phyloP scores from a whole-genome alignment of 2,888 invertebrate genomes.

The Sinhomidia bicolor region DNA sequence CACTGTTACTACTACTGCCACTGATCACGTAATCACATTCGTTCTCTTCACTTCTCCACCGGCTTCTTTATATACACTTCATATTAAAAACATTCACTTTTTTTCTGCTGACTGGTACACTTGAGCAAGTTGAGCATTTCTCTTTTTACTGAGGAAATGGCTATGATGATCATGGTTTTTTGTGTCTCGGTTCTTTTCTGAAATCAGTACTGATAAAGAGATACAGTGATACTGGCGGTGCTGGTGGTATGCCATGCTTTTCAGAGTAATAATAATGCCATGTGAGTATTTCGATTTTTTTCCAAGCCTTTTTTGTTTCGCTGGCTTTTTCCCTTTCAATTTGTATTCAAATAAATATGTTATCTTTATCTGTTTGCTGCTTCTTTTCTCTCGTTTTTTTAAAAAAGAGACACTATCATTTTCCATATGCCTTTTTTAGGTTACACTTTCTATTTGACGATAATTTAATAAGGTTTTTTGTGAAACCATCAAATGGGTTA shows the following conservation, averaged over 20 bases:
- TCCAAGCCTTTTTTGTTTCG: background rate
- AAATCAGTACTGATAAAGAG: background rate
- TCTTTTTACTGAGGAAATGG: constrained; percentile 14
- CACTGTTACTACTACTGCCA: background rate
- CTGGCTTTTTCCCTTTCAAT: background rate
- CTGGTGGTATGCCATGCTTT: background rate
- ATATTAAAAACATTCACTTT: background rate
- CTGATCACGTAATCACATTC: constrained; percentile 48
- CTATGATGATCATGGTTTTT: constrained; percentile 34
- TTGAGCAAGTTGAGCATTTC: background rate
- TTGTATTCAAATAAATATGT: background rate
- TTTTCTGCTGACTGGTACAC: constrained; percentile 42
- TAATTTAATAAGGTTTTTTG: no score
- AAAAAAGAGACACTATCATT: no score
- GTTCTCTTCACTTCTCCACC: background rate
- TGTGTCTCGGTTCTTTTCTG: background rate
- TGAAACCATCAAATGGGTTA: no score
- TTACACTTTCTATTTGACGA: no score
- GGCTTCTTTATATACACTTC: background rate
- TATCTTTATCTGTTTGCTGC: background rate
- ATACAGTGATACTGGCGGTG: background rate
- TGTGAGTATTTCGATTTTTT: background rate
- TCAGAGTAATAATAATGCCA: constrained; percentile 5
- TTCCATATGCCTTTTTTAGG: no score
- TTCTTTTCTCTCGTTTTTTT: no score